phyloP scores from a whole-genome alignment of 2,113 vertebrate genomes.

The Nycticorax nycticorax region DNA sequence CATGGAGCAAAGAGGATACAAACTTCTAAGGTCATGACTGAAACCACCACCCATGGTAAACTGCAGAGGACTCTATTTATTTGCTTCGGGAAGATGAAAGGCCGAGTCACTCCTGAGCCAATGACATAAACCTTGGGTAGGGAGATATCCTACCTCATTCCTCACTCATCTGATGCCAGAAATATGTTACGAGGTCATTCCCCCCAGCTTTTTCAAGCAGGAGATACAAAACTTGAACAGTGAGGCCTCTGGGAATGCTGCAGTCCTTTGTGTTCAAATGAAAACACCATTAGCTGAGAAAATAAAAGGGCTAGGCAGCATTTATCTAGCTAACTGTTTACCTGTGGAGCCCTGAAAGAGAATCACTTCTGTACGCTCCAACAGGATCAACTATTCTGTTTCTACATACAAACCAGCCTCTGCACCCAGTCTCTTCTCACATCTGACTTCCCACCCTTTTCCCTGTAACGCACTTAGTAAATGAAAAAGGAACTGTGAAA shows the following conservation, averaged over 20 bases:
- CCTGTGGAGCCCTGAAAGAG: not conserved
- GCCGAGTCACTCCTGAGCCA: not conserved
- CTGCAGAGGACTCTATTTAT: constrained; percentile 23
- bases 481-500: not conserved
- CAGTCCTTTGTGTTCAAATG: not conserved
- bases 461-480: not conserved
- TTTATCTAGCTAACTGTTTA: not conserved
- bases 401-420: not conserved
- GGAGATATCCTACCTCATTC: not conserved
- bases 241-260: not conserved
- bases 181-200: not conserved
- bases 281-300: not conserved
- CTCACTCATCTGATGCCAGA: constrained; percentile 36
- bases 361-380: not conserved
- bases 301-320: not conserved
- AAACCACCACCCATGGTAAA: not conserved
- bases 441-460: not conserved
- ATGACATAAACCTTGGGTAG: not conserved
- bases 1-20: not conserved
- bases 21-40: not conserved
- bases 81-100: constrained; percentile 13
- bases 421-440: not conserved
- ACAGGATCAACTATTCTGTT: not conserved
- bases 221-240: not conserved
- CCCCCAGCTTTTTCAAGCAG: not conserved